Conservation (phyloP, 2,888 invertebrate genomes). For the Calameuta idolon region DNA sequence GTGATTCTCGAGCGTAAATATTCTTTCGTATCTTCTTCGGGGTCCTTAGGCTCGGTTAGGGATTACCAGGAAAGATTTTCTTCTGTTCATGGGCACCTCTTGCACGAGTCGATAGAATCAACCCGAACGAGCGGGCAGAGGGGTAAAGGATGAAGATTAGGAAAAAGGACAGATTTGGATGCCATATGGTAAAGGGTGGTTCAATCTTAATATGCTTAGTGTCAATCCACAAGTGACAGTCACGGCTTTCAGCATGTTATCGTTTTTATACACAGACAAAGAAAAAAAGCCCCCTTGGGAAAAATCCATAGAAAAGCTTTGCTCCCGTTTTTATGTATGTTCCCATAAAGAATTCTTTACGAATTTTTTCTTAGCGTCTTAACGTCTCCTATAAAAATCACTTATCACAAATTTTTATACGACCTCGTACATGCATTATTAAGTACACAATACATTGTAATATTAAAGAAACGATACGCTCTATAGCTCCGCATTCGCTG, state of each 20-base stretch:
- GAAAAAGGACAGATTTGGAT: not conserved
- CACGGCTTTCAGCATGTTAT: not conserved
- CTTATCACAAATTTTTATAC: not conserved
- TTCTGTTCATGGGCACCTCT: not conserved
- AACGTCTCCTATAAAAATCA: not conserved
- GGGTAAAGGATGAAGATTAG: not conserved
- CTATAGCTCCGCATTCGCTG: no score
- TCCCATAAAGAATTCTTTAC: no score
- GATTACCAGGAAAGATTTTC: not conserved
- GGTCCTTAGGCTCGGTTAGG: not conserved
- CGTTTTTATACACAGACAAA: not conserved
- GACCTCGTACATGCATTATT: no score
- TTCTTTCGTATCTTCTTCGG: not conserved
- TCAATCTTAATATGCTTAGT: slow-evolving; percentile 38
- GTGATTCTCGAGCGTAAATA: not conserved
- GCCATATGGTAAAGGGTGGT: slow-evolving; percentile 14
- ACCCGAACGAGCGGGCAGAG: no score
- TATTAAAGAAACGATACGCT: not conserved
- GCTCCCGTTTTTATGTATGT: no score
- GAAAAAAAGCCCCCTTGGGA: no score
- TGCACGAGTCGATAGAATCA: not conserved
- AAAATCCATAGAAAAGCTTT: no score
- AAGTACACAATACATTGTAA: no score
- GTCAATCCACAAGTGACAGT: slow-evolving; percentile 22
- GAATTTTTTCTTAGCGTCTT: not conserved